Evolutionary conservation across 2,888 invertebrate species (phyloP).

Genomic region (Germaria angustata): DNA sequence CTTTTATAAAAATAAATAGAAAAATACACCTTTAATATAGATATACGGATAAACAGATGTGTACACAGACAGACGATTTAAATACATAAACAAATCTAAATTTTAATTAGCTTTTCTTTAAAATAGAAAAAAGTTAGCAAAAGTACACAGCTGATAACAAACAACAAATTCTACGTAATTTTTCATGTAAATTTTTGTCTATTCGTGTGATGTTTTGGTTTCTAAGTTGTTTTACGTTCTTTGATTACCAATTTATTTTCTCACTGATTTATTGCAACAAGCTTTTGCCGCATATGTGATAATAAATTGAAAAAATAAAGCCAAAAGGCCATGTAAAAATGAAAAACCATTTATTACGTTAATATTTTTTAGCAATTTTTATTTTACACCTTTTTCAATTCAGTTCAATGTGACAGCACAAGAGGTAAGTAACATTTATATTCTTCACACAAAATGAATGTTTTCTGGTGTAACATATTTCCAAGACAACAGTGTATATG

Average conservation of each 20-base stretch:
- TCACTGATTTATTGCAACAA: conserved; percentile 7
- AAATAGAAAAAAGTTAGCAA: not conserved
- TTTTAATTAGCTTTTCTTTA: not conserved
- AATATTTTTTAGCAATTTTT: conserved; percentile 18
- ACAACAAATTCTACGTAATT: not conserved
- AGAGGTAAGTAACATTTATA: not conserved
- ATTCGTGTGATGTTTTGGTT: not conserved
- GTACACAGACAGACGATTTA: not conserved
- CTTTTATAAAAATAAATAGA: too few relatives aligned
- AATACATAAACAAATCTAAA: not conserved
- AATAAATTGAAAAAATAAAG: not conserved
- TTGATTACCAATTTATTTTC: not conserved
- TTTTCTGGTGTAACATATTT: not conserved
- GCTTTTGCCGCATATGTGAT: not conserved
- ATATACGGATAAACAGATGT: too few relatives aligned
- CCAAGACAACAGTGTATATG: not conserved
- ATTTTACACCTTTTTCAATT: conserved; percentile 12
- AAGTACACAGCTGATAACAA: not conserved
- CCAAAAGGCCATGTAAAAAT: not conserved
- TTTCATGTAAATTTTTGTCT: not conserved
- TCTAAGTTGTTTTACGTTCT: not conserved
- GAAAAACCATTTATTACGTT: conserved; percentile 43
- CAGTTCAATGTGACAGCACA: not conserved
- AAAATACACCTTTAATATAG: too few relatives aligned
- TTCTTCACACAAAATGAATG: not conserved